Base-by-base conservation (phyloP, 2,797 vertebrate genomes). In the Echiichthys vipera region DNA sequence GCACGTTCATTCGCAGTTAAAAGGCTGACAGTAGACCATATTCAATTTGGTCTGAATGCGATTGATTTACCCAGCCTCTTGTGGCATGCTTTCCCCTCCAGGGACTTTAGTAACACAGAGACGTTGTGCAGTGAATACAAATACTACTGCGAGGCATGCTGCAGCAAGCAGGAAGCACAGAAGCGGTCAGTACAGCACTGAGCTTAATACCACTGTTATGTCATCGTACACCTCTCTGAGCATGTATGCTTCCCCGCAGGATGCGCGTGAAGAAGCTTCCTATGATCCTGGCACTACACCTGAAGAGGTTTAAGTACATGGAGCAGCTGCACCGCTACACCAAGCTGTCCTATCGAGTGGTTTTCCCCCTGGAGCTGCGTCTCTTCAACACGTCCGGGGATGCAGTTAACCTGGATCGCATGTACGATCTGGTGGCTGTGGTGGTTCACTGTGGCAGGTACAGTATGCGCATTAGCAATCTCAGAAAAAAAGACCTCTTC, bases 101-200 rank as follows among this genome's bases (percentile, higher is more conserved):
- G 97, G 95, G 98, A 98, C 91, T 99, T 99, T 95, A 99, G 98
- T 83, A 99, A 99, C 95, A 99, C 98, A 75, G 97, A 99, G 95
- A 99, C 98, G 0, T 88, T 99, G 92, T 99, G 97, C 81, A 99
- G 98, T 74, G 98, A 99, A 89, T 97, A 99, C 91, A 99, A 99
- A 87, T 99, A 99, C 92, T 99, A 99, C 94, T 99, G 98, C 93
- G 98, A 99, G 91, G 95, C 93, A 1, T 99, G 98, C 94, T 99
- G 98, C 95, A 99, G 98, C 93, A 99, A 99, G 87, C 98, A 99
- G 88, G 98, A 99, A 85, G 98, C 98, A 45, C 98, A 99, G 93
- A 99, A 99, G 92, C 95, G 97, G 97, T 99, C 64, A 74, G 95
- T 59, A 20, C 0, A 71, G 66, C 42, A 22, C 5, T 4, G 3